Evolutionary conservation across 1,140 invertebrate species (phyloP).

Genomic region (Aphaenogaster ashmeadi): DNA sequence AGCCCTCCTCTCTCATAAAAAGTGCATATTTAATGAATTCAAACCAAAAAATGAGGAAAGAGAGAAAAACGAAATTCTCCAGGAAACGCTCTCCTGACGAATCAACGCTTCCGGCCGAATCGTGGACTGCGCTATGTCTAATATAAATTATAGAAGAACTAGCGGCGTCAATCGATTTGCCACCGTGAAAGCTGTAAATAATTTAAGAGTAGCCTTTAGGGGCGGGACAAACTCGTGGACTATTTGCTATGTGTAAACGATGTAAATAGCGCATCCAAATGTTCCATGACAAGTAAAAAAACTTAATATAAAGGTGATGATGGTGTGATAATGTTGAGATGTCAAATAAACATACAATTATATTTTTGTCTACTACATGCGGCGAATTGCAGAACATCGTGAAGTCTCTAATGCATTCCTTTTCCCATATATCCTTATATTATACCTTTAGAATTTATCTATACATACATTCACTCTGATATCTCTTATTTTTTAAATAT

Average conservation of each 20-base stretch:
- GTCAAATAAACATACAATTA: constrained; percentile 74
- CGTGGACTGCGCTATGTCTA: constrained; percentile 3
- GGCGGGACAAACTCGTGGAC: constrained; percentile 20
- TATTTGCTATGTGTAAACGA: constrained; percentile 72
- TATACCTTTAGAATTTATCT: neutral
- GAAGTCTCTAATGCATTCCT: constrained; percentile 16
- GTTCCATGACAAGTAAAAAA: constrained; percentile 51
- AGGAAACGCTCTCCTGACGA: constrained; percentile 16
- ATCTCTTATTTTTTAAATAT: neutral
- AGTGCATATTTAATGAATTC: constrained; percentile 22
- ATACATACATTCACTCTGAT: neutral
- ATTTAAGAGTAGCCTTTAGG: constrained; percentile 40
- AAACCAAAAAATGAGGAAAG: neutral
- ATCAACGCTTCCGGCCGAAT: constrained; percentile 29
- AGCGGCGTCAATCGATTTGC: constrained; percentile 27
- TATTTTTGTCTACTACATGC: constrained; percentile 56
- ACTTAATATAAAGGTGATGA: constrained; percentile 40
- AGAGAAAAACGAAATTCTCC: constrained; percentile 26
- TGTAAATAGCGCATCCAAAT: constrained; percentile 83
- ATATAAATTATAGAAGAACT: constrained; percentile 37
- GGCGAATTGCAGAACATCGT: constrained; percentile 12
- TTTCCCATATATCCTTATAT: constrained; percentile 18
- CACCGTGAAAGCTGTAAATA: constrained; percentile 69
- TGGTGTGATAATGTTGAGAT: constrained; percentile 56
- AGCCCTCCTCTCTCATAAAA: constrained; percentile 16